phyloP scores from a whole-genome alignment of 2,797 vertebrate species.

The Salmo trutta region DNA sequence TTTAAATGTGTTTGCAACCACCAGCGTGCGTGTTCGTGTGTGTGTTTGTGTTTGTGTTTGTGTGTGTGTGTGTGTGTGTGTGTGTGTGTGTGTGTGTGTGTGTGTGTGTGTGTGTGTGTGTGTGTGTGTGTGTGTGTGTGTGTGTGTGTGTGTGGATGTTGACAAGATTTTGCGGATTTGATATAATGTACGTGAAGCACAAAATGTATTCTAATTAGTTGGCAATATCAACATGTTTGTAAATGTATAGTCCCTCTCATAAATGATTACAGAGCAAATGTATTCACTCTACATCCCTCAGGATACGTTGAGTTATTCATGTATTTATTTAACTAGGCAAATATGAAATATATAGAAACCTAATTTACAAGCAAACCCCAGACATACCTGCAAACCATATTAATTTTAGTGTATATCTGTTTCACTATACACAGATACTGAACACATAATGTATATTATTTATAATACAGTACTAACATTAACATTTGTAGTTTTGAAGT shows the following conservation, averaged over 20 bases:
- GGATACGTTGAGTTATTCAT: background rate
- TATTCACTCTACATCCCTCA: background rate
- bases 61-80: background rate
- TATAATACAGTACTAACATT: background rate
- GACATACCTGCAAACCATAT: background rate
- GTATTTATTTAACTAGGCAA: background rate
- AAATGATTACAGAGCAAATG: background rate
- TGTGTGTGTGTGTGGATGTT: background rate
- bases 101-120: too few species aligned
- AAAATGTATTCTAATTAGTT: background rate
- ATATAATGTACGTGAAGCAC: background rate
- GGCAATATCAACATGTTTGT: background rate
- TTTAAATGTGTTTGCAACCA: too few species aligned
- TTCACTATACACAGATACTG: background rate
- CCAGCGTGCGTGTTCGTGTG: too few species aligned
- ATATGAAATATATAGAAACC: background rate
- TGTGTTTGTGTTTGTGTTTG: background rate
- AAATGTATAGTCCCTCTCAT: background rate
- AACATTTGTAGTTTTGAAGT: background rate
- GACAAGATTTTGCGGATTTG: background rate
- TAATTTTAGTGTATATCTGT: background rate
- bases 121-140: background rate
- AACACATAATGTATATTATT: background rate
- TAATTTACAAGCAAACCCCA: background rate
- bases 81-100: too few species aligned